Conservation (phyloP, 2,888 invertebrate genomes). For the Tupiocoris notatus region DNA sequence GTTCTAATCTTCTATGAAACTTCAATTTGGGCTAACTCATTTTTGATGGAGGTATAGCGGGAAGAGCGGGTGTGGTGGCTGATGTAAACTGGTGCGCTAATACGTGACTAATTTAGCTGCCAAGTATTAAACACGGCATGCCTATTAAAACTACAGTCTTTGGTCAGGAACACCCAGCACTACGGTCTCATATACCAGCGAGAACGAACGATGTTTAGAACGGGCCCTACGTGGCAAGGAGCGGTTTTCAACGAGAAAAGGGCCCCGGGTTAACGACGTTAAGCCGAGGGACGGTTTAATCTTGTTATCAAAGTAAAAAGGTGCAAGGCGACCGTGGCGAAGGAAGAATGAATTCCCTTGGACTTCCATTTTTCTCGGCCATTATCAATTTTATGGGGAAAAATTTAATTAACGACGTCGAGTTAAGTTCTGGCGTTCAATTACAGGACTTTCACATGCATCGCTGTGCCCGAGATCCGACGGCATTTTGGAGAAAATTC, state of each 20-base stretch:
- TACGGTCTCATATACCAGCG: neutral
- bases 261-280: neutral
- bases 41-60: conserved; percentile 2
- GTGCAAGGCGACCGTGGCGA: neutral
- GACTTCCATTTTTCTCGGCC: neutral
- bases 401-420: neutral
- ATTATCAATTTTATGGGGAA: neutral
- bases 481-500: too few relatives aligned
- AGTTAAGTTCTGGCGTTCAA: too few relatives aligned
- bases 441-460: too few relatives aligned
- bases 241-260: neutral
- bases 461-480: too few relatives aligned
- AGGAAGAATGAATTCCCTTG: neutral
- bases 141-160: neutral
- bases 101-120: neutral
- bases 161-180: neutral
- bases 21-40: conserved; percentile 13
- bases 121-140: neutral
- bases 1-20: conserved; percentile 7
- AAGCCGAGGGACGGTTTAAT: neutral
- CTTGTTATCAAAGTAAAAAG: neutral
- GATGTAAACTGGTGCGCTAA: neutral
- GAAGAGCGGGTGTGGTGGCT: neutral
- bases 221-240: neutral
- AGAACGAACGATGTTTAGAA: neutral